Evolutionary conservation across 2,797 vertebrate species (phyloP), one percentile per base, ranked within the genome.

Genomic region (Bucorvus abyssinicus): DNA sequence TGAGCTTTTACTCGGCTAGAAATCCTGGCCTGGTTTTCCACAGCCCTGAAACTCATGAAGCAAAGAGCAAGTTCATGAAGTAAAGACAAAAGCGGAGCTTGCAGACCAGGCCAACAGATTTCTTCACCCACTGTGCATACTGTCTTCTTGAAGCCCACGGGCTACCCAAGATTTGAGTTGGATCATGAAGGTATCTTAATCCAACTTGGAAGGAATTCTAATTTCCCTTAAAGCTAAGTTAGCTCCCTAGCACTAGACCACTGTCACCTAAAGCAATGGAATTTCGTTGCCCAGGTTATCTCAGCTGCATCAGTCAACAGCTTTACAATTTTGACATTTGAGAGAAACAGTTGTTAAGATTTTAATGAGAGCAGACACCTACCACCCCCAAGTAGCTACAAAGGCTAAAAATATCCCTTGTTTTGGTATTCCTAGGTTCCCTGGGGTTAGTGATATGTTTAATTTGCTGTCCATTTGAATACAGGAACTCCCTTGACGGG

Each of bases 401-500:
- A 50, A 93, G 85, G 45, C 94, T 90, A 79, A 94, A 97, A 88
- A 88, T 93, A 96, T 64, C 86, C 60, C 30, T 75, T 90, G 81
- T 95, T 93, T 95, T 97, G 96, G 68, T 97, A 95, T 95, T 96
- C 69, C 78, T 94, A 67, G 67, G 76, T 93, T 97, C 89, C 75
- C 76, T 86, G 60, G 91, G 69, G 87, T 90, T 91, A 91, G 83
- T 87, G 88, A 95, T 94, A 89, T 95, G 91, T 96, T 97, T 97
- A 89, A 92, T 87, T 94, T 95, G 83, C 91, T 96, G 93, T 96
- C 94, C 8, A 15, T 96, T 96, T 96, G 88, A 96, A 96, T 97
- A 91, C 84, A 96, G 90, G 94, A 97, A 96, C 88, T 97, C 92
- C 60, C 92, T 95, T 97, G 97, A 97, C 52, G 84, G 86, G 52